A percentile compares a stretch with the other conserved stretches of the same genome.
phyloP scores from a whole-genome alignment of 1,140 invertebrate species.

The Mycetomoellerius zeteki region DNA sequence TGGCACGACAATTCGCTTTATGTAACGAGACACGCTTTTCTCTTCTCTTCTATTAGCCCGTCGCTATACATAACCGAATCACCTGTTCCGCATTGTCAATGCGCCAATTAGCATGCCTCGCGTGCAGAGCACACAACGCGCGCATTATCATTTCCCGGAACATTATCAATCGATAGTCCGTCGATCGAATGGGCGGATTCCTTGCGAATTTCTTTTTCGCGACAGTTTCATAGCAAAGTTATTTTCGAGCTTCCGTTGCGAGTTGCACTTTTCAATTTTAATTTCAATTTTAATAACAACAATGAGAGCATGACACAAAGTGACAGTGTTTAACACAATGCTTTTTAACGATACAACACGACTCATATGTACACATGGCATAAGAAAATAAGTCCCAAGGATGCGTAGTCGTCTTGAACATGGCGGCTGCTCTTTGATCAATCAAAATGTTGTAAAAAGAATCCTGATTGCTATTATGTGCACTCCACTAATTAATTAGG shows the following conservation, averaged over 20 bases:
- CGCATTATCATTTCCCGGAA: slow-evolving; percentile 41
- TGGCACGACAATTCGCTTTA: slow-evolving; percentile 21
- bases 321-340: too few relatives aligned
- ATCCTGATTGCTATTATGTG: too few relatives aligned
- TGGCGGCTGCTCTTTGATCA: too few relatives aligned
- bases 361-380: too few relatives aligned
- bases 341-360: too few relatives aligned
- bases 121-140: background rate
- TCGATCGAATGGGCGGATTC: background rate
- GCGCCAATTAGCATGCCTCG: slow-evolving; percentile 47
- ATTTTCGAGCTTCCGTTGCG: background rate
- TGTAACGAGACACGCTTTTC: slow-evolving; percentile 34
- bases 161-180: background rate
- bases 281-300: background rate
- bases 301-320: too few relatives aligned
- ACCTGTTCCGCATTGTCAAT: slow-evolving; percentile 53
- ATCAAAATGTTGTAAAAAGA: too few relatives aligned
- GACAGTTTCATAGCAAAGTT: too few relatives aligned
- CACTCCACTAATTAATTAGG: too few relatives aligned
- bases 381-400: too few relatives aligned
- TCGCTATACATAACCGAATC: slow-evolving; percentile 44
- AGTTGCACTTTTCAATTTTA: background rate
- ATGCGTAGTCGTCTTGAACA: too few relatives aligned
- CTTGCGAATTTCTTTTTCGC: background rate
- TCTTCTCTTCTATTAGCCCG: background rate